A percentile compares a stretch with the other conserved stretches of the same genome.
phyloP scores from a whole-genome alignment of 2,888 invertebrate species.

The Ectropis crepuscularia region DNA sequence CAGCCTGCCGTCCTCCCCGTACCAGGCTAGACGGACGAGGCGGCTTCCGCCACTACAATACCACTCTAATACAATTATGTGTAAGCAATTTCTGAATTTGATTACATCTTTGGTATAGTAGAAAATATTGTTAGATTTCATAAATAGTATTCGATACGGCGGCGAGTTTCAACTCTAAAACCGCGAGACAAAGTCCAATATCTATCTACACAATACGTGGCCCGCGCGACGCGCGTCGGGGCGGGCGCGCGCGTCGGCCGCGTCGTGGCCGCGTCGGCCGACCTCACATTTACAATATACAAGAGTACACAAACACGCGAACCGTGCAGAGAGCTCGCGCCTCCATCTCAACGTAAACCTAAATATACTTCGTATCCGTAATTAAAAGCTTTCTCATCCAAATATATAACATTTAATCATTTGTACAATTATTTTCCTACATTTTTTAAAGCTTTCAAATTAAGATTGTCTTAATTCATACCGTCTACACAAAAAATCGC shows the following conservation, averaged over 20 bases:
- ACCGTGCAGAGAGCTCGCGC: neutral
- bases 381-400: slow-evolving; percentile 50
- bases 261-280: neutral
- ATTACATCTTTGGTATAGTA: slow-evolving; percentile 63
- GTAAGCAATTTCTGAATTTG: slow-evolving; percentile 54
- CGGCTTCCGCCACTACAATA: slow-evolving; percentile 32
- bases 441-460: slow-evolving; percentile 79
- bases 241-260: slow-evolving; percentile 8
- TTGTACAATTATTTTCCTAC: slow-evolving; percentile 71
- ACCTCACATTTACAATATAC: neutral
- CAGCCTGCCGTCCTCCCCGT: slow-evolving; percentile 14
- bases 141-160: slow-evolving; percentile 39
- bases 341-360: slow-evolving; percentile 13
- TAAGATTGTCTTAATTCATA: slow-evolving; percentile 71
- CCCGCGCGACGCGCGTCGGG: no score
- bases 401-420: slow-evolving; percentile 55
- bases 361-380: slow-evolving; percentile 45
- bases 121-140: slow-evolving; percentile 46
- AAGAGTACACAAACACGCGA: slow-evolving; percentile 1
- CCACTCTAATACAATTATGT: slow-evolving; percentile 39
- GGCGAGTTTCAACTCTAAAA: slow-evolving; percentile 29
- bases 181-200: no score
- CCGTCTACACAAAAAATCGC: slow-evolving; percentile 53
- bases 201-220: no score
- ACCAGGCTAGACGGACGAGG: slow-evolving; percentile 15